phyloP scores from a whole-genome alignment of 2,797 vertebrate species.

The Natrix natrix region DNA sequence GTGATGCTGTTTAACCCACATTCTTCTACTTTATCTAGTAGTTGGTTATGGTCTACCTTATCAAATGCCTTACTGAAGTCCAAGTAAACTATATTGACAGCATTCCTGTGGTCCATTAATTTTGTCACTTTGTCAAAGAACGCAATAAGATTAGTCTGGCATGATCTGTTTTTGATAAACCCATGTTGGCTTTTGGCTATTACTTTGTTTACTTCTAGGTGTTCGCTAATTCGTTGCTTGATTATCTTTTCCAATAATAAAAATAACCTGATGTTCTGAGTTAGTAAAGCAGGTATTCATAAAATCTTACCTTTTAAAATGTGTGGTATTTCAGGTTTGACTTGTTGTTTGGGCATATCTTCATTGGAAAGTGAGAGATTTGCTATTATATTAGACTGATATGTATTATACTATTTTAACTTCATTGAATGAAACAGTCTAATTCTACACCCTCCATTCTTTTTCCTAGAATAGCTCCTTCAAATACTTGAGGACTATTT shows the following conservation, averaged over 20 bases:
- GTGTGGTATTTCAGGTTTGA: not conserved
- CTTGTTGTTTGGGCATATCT: not conserved
- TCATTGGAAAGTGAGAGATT: not conserved
- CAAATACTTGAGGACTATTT: not conserved
- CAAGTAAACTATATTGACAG: too few relatives aligned
- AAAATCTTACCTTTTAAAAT: constrained; percentile 17
- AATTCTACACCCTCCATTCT: not conserved
- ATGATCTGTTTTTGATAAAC: too few relatives aligned
- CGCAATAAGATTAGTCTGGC: too few relatives aligned
- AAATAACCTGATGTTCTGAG: not conserved
- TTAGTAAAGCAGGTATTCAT: constrained; percentile 14
- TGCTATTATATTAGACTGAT: not conserved
- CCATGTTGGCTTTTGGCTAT: too few relatives aligned
- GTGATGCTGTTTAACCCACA: too few relatives aligned
- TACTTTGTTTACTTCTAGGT: too few relatives aligned
- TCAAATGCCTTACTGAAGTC: too few relatives aligned
- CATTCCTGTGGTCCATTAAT: too few relatives aligned
- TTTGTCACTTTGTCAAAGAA: too few relatives aligned
- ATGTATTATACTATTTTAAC: not conserved
- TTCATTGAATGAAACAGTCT: not conserved
- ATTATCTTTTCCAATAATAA: not conserved
- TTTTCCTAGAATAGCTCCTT: not conserved
- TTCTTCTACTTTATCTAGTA: too few relatives aligned
- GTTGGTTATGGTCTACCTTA: too few relatives aligned
- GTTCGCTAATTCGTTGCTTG: too few relatives aligned